phyloP scores from a whole-genome alignment of 2,797 vertebrate species.

The Monodelphis domestica region DNA sequence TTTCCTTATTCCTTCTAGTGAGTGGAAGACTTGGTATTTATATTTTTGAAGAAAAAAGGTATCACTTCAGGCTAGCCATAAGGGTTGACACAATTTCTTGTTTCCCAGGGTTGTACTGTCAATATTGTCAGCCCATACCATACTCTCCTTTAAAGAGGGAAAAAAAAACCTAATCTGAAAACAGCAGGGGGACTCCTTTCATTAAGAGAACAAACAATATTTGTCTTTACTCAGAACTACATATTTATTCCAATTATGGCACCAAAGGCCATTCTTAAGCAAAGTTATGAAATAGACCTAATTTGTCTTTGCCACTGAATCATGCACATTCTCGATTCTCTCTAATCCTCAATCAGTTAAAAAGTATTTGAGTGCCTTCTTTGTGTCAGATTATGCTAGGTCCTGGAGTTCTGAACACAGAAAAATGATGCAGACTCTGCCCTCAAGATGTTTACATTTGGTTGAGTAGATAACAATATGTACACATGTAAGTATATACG shows the following conservation, averaged over 20 bases:
- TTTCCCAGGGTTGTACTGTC: slow-evolving; percentile 56
- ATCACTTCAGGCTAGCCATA: slow-evolving; percentile 40
- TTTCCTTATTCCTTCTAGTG: slow-evolving; percentile 58
- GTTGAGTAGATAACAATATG: neutral
- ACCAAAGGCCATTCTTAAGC: neutral
- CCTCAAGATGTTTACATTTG: neutral
- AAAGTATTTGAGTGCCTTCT: neutral
- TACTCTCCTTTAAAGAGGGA: neutral
- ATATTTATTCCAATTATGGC: slow-evolving; percentile 56
- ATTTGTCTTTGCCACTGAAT: neutral
- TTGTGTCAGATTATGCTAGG: neutral
- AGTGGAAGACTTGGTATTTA: slow-evolving; percentile 71
- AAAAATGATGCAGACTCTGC: neutral
- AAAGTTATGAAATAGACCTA: neutral
- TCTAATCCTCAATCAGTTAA: neutral
- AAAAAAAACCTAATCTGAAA: slow-evolving; percentile 40
- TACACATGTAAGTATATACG: neutral
- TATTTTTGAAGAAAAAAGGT: slow-evolving; percentile 69
- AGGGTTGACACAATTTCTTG: slow-evolving; percentile 42
- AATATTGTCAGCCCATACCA: slow-evolving; percentile 21
- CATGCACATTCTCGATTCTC: neutral
- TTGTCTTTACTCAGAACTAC: slow-evolving; percentile 39
- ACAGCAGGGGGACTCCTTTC: slow-evolving; percentile 16
- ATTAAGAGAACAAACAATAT: slow-evolving; percentile 46
- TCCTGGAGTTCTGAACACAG: neutral